Conservation (phyloP, 2,113 vertebrate species). For the Perca fluviatilis region DNA sequence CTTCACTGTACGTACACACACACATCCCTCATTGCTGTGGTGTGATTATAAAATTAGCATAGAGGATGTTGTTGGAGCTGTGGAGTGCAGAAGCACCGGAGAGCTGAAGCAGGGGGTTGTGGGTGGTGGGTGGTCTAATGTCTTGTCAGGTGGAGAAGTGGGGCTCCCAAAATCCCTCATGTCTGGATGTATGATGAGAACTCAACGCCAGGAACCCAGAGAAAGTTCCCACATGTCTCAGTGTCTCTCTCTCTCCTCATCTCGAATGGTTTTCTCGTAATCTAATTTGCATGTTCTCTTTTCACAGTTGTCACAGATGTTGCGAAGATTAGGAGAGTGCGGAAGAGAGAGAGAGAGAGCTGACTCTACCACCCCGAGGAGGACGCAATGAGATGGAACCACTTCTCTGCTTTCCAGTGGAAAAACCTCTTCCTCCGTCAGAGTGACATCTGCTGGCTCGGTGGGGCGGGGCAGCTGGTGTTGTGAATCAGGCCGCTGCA, state of each 20-base stretch:
- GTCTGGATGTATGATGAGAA: conserved; percentile 56
- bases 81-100: conserved; percentile 39
- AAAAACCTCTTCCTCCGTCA: conserved; percentile 9
- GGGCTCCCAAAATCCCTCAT: conserved; percentile 55
- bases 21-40: conserved; percentile 57
- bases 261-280: conserved; percentile 38
- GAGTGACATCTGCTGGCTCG: conserved; percentile 75
- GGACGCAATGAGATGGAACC: conserved; percentile 68
- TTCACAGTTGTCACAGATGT: conserved; percentile 74
- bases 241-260: conserved; percentile 24
- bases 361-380: conserved; percentile 49
- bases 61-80: conserved; percentile 63
- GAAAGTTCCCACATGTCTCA: conserved; percentile 51
- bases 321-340: conserved; percentile 53
- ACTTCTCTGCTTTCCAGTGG: conserved; percentile 43
- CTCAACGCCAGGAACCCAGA: conserved; percentile 53
- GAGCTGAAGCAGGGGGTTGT: conserved; percentile 61
- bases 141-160: conserved; percentile 73
- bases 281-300: conserved; percentile 76
- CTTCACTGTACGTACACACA: conserved; percentile 68
- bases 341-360: conserved; percentile 44
- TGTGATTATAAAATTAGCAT: conserved; percentile 82
- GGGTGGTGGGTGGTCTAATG: conserved; percentile 68
- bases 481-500: conserved; percentile 99
- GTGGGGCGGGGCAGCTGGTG: conserved; percentile 96